These are phyloP conservation scores for Alviniconcha strummeri DNA, from an alignment of 2,888 invertebrate genomes.

Conservation along the genomic window DNA sequence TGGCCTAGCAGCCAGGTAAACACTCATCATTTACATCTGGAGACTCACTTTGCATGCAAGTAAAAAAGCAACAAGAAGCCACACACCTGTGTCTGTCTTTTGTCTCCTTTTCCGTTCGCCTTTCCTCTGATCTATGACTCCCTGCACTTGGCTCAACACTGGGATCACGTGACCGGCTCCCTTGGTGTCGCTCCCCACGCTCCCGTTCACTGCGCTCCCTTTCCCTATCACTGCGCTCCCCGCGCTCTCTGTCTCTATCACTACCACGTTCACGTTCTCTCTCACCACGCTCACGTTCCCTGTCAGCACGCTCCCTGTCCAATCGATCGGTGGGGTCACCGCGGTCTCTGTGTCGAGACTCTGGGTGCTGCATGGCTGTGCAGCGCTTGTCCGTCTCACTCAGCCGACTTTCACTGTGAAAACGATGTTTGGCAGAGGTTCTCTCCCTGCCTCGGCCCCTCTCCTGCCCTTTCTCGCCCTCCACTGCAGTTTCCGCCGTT, in stretches of 20 bases:
- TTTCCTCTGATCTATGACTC: constrained; percentile 32
- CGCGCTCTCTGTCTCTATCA: constrained; percentile 6
- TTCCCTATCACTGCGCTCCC: constrained; percentile 32
- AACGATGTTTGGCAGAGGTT: constrained; percentile 57
- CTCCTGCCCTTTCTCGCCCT: constrained; percentile 46
- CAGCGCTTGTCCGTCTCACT: constrained; percentile 60
- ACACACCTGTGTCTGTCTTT: constrained; percentile 21
- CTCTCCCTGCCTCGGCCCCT: constrained; percentile 60
- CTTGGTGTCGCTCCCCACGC: constrained; percentile 45
- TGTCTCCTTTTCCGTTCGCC: constrained; percentile 27
- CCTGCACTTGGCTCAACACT: constrained; percentile 34
- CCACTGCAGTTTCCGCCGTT: constrained; percentile 2
- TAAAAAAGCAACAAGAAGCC: too few species aligned
- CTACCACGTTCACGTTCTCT: constrained; percentile 7
- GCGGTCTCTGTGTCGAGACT: constrained; percentile 28
- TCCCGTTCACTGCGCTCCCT: constrained; percentile 26
- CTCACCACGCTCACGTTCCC: constrained; percentile 24
- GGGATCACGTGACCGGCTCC: constrained; percentile 43
- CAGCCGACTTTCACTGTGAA: constrained; percentile 60
- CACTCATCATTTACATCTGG: too few species aligned
- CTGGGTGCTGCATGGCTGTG: constrained; percentile 40
- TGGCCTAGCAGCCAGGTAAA: too few species aligned
- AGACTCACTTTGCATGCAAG: too few species aligned
- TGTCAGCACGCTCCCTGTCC: constrained; percentile 23
- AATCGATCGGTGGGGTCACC: neutral